phyloP scores from a whole-genome alignment of 2,113 vertebrate species.

The Recurvirostra avosetta region DNA sequence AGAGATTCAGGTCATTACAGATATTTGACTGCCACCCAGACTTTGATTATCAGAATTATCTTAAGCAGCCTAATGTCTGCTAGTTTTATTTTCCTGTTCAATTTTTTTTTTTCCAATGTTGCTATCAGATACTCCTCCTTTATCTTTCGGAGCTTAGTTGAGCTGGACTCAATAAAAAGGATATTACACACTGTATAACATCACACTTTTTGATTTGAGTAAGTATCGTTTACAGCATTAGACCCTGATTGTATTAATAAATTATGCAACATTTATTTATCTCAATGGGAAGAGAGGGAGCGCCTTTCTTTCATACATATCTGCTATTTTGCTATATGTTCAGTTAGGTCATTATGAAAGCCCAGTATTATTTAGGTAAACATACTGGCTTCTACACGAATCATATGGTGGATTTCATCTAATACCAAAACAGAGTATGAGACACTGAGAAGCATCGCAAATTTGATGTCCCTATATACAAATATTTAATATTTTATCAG shows the following conservation, averaged over 20 bases:
- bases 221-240: background rate
- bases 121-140: background rate
- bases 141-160: background rate
- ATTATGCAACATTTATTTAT: background rate
- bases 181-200: background rate
- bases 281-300: background rate
- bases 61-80: background rate
- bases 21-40: background rate
- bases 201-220: background rate
- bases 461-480: background rate
- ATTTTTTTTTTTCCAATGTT: background rate
- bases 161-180: background rate
- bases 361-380: background rate
- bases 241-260: background rate
- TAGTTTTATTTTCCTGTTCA: background rate
- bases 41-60: background rate
- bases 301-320: background rate
- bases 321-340: background rate
- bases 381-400: background rate
- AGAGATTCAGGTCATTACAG: accelerated
- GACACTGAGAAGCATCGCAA: background rate
- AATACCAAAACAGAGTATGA: background rate
- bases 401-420: background rate
- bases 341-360: background rate
- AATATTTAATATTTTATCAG: background rate